A percentile compares a stretch with the other conserved stretches of the same genome.
phyloP scores from a whole-genome alignment of 1,140 invertebrate genomes.

The Drosophila kurseongensis region DNA sequence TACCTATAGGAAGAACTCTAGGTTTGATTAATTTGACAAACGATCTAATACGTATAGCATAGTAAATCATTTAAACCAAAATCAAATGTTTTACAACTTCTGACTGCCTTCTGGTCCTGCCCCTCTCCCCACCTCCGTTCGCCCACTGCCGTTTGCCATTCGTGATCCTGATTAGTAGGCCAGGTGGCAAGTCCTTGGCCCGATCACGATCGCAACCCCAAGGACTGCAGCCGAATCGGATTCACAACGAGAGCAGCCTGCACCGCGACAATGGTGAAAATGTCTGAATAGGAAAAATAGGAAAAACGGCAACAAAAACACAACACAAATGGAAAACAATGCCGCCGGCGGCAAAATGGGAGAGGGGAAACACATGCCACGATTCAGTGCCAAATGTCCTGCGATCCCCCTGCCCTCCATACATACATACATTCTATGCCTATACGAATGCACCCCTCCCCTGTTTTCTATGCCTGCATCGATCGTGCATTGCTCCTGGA shows the following conservation, averaged over 20 bases:
- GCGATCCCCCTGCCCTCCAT: constrained; percentile 9
- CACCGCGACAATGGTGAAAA: constrained; percentile 36
- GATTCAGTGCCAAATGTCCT: constrained; percentile 53
- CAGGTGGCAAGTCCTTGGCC: constrained; percentile 53
- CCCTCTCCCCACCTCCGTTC: neutral
- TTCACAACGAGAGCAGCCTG: constrained; percentile 21
- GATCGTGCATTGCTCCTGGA: constrained; percentile 1
- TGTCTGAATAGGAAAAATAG: constrained; percentile 23
- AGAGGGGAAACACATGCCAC: constrained; percentile 68
- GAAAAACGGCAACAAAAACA: constrained; percentile 44
- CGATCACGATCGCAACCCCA: constrained; percentile 10
- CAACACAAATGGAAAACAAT: constrained; percentile 12
- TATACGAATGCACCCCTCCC: neutral
- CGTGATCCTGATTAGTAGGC: constrained; percentile 57
- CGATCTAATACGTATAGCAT: no score
- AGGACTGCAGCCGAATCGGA: constrained; percentile 8
- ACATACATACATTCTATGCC: constrained; percentile 1
- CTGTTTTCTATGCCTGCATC: neutral
- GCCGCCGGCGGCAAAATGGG: constrained; percentile 2
- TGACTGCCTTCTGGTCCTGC: neutral
- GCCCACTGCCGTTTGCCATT: constrained; percentile 4
- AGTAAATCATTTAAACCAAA: neutral
- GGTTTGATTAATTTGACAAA: no score
- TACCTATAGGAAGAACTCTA: no score
- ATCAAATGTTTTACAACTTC: neutral